A percentile compares a stretch with the other conserved stretches of the same genome.
Conservation (phyloP, 2,113 vertebrate species). For the Ovis aries region DNA sequence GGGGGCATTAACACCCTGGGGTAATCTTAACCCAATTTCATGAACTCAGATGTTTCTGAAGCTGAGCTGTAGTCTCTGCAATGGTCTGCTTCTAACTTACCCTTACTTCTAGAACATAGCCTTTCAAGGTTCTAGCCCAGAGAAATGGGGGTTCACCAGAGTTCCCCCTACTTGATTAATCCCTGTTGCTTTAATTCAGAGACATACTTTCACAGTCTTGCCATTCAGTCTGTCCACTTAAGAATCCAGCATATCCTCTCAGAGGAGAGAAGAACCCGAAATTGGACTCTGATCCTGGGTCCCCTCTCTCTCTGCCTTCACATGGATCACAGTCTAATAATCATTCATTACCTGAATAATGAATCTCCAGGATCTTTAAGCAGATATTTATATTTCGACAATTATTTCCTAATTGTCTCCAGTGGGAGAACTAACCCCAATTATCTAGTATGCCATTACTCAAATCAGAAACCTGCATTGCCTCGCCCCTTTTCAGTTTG, state of each 20-base stretch:
- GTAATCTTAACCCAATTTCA: not conserved
- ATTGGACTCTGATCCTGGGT: not conserved
- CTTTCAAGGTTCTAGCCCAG: not conserved
- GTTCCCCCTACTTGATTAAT: not conserved
- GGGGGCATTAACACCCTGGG: not conserved
- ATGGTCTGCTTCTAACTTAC: not conserved
- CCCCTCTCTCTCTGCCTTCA: not conserved
- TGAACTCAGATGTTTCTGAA: not conserved
- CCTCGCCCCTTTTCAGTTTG: not conserved
- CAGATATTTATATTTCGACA: not conserved
- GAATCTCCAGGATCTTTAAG: not conserved
- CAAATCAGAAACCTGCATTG: not conserved
- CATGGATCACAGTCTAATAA: not conserved
- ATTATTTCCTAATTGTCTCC: conserved; percentile 12
- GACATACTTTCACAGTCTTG: not conserved
- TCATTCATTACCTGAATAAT: not conserved
- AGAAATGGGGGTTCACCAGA: not conserved
- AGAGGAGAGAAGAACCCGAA: not conserved
- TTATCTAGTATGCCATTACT: not conserved
- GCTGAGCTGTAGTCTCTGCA: not conserved
- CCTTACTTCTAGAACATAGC: not conserved
- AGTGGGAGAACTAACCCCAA: not conserved
- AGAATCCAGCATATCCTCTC: not conserved
- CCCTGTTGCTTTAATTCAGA: not conserved
- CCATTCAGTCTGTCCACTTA: not conserved